Evolutionary conservation across 2,113 vertebrate genomes (phyloP).

Genomic region (Mustelus asterias): DNA sequence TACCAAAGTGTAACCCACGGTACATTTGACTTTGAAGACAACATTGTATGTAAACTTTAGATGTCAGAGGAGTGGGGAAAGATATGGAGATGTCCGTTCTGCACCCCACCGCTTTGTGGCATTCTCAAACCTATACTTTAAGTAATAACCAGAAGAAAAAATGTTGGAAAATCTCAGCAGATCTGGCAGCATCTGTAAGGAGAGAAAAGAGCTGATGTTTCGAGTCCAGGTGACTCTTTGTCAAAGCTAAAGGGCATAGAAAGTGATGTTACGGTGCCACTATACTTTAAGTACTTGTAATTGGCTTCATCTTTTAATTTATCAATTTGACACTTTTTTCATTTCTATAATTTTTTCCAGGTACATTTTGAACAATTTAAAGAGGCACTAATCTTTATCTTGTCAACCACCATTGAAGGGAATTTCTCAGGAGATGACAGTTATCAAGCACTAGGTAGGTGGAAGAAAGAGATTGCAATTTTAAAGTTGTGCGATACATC

Average conservation of each 20-base stretch:
- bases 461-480: too few species aligned
- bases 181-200: too few species aligned
- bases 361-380: constrained; percentile 91
- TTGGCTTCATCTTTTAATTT: not conserved
- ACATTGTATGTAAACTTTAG: not conserved
- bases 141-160: too few species aligned
- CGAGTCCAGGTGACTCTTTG: too few species aligned
- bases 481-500: not conserved
- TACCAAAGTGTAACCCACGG: not conserved
- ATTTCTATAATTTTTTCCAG: constrained; percentile 51
- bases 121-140: not conserved
- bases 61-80: not conserved
- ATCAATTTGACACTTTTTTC: not conserved
- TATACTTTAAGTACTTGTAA: not conserved
- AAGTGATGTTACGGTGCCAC: too few species aligned
- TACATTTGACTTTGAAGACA: not conserved
- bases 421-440: constrained; percentile 59
- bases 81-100: not conserved
- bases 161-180: too few species aligned
- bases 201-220: too few species aligned
- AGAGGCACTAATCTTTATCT: constrained; percentile 80
- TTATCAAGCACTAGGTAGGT: constrained; percentile 69
- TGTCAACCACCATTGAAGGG: constrained; percentile 61
- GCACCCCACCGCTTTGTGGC: too few species aligned
- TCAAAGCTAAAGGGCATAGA: too few species aligned